Conservation (phyloP, 2,888 invertebrate genomes). For the Thereva unica region DNA sequence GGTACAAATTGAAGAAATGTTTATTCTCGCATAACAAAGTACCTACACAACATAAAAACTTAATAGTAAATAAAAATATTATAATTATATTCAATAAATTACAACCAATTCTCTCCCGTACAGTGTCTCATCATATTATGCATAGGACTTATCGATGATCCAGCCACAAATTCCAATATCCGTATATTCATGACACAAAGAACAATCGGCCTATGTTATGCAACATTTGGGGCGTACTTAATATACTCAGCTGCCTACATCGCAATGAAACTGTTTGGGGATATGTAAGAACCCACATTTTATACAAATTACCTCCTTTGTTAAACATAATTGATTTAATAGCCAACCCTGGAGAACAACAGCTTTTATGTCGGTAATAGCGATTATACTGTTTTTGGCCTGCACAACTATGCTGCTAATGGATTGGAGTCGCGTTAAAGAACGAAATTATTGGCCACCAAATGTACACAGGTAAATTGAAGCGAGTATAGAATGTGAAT, state of each 20-base stretch:
- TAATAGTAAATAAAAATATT: too few species aligned
- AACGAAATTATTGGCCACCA: conserved; percentile 57
- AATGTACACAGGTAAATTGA: conserved; percentile 52
- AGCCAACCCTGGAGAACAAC: conserved; percentile 56
- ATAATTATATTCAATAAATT: too few species aligned
- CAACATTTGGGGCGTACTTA: conserved; percentile 55
- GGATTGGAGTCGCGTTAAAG: conserved; percentile 56
- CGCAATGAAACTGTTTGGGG: conserved; percentile 55
- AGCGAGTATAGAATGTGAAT: neutral
- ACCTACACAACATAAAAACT: too few species aligned
- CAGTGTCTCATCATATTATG: conserved; percentile 55
- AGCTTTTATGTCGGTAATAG: conserved; percentile 53
- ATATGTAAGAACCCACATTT: conserved; percentile 49
- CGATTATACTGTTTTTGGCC: conserved; percentile 51
- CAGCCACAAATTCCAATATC: conserved; percentile 50
- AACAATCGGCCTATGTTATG: conserved; percentile 55
- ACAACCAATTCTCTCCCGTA: neutral
- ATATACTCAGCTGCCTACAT: conserved; percentile 55
- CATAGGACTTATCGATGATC: conserved; percentile 57
- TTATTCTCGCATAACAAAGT: too few species aligned
- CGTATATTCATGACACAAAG: conserved; percentile 53
- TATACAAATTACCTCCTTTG: conserved; percentile 2
- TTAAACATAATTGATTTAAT: conserved; percentile 8
- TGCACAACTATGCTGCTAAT: conserved; percentile 53
- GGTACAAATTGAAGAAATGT: too few species aligned